A percentile compares a stretch with the other conserved stretches of the same genome.
Conservation (phyloP, 2,797 vertebrate genomes). For the Lepilemur ruficaudatus region DNA sequence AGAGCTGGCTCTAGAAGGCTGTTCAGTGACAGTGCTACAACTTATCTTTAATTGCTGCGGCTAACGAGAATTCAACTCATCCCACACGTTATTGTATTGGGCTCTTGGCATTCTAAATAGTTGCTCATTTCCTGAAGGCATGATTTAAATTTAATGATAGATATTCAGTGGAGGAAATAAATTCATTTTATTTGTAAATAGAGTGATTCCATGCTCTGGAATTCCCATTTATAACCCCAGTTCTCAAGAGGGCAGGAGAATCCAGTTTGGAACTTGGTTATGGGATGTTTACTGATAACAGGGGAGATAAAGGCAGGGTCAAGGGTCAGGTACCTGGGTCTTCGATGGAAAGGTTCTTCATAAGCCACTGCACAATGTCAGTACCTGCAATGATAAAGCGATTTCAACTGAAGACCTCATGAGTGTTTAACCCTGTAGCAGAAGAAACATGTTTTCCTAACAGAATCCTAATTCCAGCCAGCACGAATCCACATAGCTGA, state of each 20-base stretch:
- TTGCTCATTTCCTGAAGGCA: constrained; percentile 65
- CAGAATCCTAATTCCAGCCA: neutral
- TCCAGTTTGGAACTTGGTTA: neutral
- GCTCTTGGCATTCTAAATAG: constrained; percentile 64
- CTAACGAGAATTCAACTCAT: constrained; percentile 65
- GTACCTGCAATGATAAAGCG: constrained; percentile 86
- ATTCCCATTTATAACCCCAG: neutral
- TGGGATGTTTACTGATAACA: neutral
- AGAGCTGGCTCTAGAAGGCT: constrained; percentile 57
- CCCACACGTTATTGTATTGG: constrained; percentile 21
- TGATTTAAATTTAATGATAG: constrained; percentile 61
- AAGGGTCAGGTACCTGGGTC: constrained; percentile 90
- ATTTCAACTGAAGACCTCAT: neutral
- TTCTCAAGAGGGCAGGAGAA: neutral
- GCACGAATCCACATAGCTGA: neutral
- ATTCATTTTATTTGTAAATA: constrained; percentile 59
- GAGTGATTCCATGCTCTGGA: neutral
- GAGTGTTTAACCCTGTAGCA: neutral
- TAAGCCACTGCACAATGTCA: constrained; percentile 96
- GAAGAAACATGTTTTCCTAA: neutral
- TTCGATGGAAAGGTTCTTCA: constrained; percentile 94
- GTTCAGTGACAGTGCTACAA: constrained; percentile 55
- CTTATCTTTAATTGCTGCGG: constrained; percentile 73
- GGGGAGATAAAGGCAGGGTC: neutral
- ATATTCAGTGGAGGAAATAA: constrained; percentile 49